A percentile compares a stretch with the other conserved stretches of the same genome.
These are phyloP conservation scores for Galago senegalensis DNA, from an alignment of 2,797 vertebrate species.

Conservation along the genomic window DNA sequence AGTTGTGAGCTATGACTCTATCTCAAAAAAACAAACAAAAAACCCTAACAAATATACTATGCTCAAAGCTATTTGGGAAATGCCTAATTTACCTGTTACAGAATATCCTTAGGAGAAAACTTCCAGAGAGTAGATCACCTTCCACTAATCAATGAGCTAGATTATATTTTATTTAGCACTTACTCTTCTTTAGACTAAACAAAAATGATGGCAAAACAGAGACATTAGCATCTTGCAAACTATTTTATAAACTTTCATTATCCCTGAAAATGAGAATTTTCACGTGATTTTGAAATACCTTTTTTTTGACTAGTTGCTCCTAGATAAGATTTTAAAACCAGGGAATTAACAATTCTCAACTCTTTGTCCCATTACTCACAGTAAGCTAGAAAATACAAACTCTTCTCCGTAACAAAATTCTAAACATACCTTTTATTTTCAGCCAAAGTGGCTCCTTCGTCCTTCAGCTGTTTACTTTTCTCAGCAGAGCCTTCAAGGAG, in stretches of 20 bases:
- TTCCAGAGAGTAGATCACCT: background rate
- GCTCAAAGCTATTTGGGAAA: constrained; percentile 34
- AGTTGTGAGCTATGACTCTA: too few relatives aligned
- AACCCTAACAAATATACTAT: too few relatives aligned
- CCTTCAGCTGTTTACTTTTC: constrained; percentile 94
- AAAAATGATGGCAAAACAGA: constrained; percentile 15
- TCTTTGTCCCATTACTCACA: background rate
- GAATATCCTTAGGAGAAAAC: background rate
- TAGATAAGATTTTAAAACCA: constrained; percentile 23
- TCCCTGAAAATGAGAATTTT: background rate
- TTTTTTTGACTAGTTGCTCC: background rate
- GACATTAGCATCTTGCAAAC: background rate
- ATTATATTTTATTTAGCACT: background rate
- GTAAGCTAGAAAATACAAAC: background rate
- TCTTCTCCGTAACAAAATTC: background rate
- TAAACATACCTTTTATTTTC: constrained; percentile 93
- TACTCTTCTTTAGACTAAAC: background rate
- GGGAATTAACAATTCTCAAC: background rate
- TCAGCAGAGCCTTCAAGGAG: constrained; percentile 92
- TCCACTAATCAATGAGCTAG: background rate
- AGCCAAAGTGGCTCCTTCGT: constrained; percentile 94
- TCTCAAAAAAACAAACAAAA: too few relatives aligned
- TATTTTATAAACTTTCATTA: constrained; percentile 2
- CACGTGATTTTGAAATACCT: background rate
- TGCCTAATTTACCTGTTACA: background rate